A percentile compares a stretch with the other conserved stretches of the same genome.
phyloP scores from a whole-genome alignment of 2,797 vertebrate genomes.

The Acanthurus leucopareius region DNA sequence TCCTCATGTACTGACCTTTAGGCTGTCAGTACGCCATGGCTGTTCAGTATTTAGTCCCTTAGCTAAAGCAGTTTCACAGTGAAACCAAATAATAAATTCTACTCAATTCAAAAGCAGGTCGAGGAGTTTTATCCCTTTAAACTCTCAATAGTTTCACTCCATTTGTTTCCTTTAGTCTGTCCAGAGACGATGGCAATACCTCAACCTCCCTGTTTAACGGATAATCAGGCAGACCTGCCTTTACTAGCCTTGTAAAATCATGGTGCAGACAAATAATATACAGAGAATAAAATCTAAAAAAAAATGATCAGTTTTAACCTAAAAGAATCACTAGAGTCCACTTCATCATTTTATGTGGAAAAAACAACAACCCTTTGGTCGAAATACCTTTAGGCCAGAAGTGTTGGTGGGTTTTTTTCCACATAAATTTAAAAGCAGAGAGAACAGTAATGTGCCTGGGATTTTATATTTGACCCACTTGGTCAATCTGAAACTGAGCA shows the following conservation, averaged over 20 bases:
- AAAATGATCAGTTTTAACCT: neutral
- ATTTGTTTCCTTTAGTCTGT: neutral
- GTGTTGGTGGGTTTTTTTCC: slow-evolving; percentile 15
- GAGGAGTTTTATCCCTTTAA: neutral
- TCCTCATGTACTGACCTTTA: neutral
- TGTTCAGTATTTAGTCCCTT: neutral
- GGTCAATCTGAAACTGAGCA: neutral
- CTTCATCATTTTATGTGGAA: slow-evolving; percentile 16
- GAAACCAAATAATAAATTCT: too few species aligned
- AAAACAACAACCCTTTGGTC: slow-evolving; percentile 1
- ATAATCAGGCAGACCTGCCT: neutral
- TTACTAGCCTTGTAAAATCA: neutral
- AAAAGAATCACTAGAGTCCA: neutral
- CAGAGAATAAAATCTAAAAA: neutral
- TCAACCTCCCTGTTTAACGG: neutral
- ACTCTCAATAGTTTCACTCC: slow-evolving; percentile 1
- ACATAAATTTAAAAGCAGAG: slow-evolving; percentile 32
- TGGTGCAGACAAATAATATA: neutral
- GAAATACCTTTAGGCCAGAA: slow-evolving; percentile 1
- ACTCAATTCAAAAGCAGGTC: too few species aligned
- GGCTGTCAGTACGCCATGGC: slow-evolving; percentile 13
- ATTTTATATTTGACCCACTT: slow-evolving; percentile 1
- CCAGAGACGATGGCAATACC: neutral
- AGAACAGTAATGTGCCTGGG: slow-evolving; percentile 9
- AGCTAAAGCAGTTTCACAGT: slow-evolving; percentile 17